Conservation (phyloP, 2,888 invertebrate species). For the Ophioninae sp. region DNA sequence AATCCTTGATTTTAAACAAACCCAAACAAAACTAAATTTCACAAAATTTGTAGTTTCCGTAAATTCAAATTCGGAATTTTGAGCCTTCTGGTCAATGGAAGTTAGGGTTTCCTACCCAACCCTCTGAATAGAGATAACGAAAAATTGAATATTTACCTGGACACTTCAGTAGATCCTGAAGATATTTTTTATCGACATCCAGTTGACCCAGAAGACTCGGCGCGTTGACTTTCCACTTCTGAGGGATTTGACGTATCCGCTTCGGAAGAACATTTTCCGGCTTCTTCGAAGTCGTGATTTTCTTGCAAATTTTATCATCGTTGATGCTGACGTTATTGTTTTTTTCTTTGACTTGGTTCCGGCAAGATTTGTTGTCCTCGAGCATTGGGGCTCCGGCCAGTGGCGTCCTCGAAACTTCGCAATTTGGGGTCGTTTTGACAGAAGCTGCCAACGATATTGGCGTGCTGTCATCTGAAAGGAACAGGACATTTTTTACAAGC, state of each 20-base stretch:
- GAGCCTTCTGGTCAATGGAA: no score
- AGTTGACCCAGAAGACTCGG: slow-evolving; percentile 70
- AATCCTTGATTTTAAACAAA: no score
- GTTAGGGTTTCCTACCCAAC: no score
- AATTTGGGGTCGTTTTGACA: slow-evolving; percentile 33
- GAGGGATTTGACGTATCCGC: slow-evolving; percentile 37
- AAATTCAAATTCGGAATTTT: no score
- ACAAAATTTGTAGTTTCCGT: no score
- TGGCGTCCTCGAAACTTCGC: slow-evolving; percentile 14
- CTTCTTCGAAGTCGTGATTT: slow-evolving; percentile 17
- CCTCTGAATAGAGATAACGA: background rate
- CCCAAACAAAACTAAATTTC: no score
- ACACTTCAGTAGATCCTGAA: slow-evolving; percentile 72
- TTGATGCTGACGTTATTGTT: slow-evolving; percentile 42
- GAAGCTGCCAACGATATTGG: slow-evolving; percentile 56
- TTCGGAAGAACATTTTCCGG: slow-evolving; percentile 38
- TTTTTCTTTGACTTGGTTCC: slow-evolving; percentile 34
- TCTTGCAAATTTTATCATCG: slow-evolving; percentile 26
- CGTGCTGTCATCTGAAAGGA: slow-evolving; percentile 58
- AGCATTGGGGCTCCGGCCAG: background rate
- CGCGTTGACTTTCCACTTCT: slow-evolving; percentile 61
- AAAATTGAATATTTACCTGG: slow-evolving; percentile 67
- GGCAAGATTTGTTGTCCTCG: background rate
- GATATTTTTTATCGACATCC: slow-evolving; percentile 73
- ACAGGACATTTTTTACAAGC: background rate